Percentiles rank a stretch among this genome's conserved stretches.
Conservation (phyloP, 2,113 vertebrate species). For the Pteropus alecto region DNA sequence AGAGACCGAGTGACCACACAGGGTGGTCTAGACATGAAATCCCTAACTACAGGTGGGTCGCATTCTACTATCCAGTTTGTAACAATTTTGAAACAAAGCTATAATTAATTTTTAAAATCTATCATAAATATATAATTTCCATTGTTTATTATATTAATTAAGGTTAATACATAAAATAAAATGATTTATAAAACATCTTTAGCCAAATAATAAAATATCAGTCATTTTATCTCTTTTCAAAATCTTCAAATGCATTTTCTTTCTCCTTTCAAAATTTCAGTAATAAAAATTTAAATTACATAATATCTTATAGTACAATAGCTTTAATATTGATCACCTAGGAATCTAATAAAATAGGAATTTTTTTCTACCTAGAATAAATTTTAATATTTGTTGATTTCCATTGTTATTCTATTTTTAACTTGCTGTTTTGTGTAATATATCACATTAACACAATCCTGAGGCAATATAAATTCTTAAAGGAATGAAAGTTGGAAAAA, state of each 20-base stretch:
- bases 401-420: not conserved
- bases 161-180: not conserved
- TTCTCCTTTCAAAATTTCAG: not conserved
- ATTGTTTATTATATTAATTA: not conserved
- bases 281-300: not conserved
- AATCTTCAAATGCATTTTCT: not conserved
- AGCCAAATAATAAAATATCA: not conserved
- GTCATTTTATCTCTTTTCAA: not conserved
- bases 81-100: not conserved
- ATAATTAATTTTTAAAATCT: not conserved
- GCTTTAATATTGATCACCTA: not conserved
- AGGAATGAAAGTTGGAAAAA: not conserved
- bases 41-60: no score
- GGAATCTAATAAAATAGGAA: not conserved
- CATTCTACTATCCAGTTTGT: not conserved
- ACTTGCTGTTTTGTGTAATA: not conserved
- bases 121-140: not conserved
- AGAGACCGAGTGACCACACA: no score
- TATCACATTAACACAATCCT: not conserved
- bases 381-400: not conserved
- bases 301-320: not conserved
- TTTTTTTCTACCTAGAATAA: not conserved
- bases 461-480: not conserved
- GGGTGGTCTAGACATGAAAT: no score
- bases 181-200: not conserved